Evolutionary conservation across 2,113 vertebrate genomes (phyloP).

Genomic region (Pleuronectes platessa): DNA sequence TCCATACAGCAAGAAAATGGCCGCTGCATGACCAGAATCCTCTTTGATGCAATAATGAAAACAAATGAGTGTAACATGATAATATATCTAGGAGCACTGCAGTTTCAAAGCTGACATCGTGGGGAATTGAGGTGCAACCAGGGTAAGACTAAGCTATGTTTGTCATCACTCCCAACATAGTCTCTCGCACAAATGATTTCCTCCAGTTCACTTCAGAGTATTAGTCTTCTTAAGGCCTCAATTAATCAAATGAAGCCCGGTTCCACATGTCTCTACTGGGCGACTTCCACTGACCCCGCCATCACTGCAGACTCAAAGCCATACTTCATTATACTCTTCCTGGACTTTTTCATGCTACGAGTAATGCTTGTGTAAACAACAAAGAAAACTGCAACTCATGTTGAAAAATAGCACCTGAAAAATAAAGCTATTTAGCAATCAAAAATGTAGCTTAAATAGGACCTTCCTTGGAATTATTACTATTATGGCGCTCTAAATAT

Average conservation of each 20-base stretch:
- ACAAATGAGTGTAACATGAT: constrained; percentile 83
- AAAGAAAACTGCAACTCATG: constrained; percentile 34
- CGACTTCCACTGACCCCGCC: constrained; percentile 56
- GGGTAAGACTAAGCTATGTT: constrained; percentile 77
- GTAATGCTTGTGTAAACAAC: constrained; percentile 30
- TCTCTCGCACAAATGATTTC: constrained; percentile 78
- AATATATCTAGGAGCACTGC: constrained; percentile 72
- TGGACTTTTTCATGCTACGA: constrained; percentile 4
- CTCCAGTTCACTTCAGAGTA: constrained; percentile 73
- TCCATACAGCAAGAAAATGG: constrained; percentile 74
- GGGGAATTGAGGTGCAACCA: constrained; percentile 73
- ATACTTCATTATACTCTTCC: constrained; percentile 46
- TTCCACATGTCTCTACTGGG: constrained; percentile 65
- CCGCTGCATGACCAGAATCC: constrained; percentile 74
- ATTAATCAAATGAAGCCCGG: constrained; percentile 75
- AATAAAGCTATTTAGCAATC: constrained; percentile 45
- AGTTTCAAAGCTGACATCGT: constrained; percentile 68
- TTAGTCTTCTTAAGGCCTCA: constrained; percentile 69
- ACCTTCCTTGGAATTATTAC: constrained; percentile 33
- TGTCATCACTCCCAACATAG: constrained; percentile 79
- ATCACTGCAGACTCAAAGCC: constrained; percentile 20
- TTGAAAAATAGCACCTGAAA: constrained; percentile 45
- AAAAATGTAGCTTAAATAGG: constrained; percentile 31
- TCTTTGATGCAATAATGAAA: constrained; percentile 84
- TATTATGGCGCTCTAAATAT: constrained; percentile 51